A percentile compares a stretch with the other conserved stretches of the same genome.
These are phyloP conservation scores for Spizella passerina DNA, from an alignment of 2,797 vertebrate genomes.

Conservation along the genomic window DNA sequence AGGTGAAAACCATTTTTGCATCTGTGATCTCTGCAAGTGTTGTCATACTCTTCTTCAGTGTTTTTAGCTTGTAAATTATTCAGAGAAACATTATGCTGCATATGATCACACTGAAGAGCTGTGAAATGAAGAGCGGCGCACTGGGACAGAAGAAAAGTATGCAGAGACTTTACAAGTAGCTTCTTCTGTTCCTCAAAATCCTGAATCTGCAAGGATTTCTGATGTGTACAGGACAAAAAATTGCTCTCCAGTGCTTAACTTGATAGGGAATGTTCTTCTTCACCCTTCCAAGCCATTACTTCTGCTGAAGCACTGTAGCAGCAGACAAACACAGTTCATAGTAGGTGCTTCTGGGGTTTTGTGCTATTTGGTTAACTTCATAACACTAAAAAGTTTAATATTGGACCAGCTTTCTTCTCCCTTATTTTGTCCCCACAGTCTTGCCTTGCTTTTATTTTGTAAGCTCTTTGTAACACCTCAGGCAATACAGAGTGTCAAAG, in stretches of 20 bases:
- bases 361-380: not conserved
- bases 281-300: not conserved
- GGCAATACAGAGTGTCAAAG: not conserved
- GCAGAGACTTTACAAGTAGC: not conserved
- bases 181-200: not conserved
- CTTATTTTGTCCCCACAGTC: not conserved
- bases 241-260: not conserved
- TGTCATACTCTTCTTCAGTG: not conserved
- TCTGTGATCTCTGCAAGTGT: not conserved
- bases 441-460: not conserved
- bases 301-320: not conserved
- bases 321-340: not conserved
- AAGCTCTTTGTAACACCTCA: not conserved
- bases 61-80: conserved; percentile 12
- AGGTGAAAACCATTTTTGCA: not conserved
- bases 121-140: not conserved
- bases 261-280: not conserved
- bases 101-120: not conserved
- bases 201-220: not conserved
- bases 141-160: not conserved
- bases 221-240: not conserved
- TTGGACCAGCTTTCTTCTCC: not conserved
- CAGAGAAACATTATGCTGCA: not conserved
- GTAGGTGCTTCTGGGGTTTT: not conserved
- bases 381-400: not conserved